phyloP scores from a whole-genome alignment of 2,113 vertebrate genomes.

The Cynopterus brachyotis region DNA sequence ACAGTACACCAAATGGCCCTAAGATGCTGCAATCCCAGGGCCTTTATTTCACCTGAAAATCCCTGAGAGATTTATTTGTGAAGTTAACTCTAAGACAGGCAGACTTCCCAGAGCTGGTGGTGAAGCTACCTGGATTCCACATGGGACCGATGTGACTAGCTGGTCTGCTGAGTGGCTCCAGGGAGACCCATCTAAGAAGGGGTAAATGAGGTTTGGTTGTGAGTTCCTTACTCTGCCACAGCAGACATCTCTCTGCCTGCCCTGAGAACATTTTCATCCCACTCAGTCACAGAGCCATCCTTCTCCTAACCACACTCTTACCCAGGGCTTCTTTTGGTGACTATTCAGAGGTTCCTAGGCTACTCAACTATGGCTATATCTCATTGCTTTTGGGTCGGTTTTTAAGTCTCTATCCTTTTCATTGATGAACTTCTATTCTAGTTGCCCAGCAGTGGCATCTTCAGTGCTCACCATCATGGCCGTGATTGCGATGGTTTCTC shows the following conservation, averaged over 20 bases:
- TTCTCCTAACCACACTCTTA: background rate
- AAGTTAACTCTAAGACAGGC: background rate
- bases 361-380: background rate
- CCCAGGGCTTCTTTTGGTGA: background rate
- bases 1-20: rapidly evolving
- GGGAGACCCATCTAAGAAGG: background rate
- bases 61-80: background rate
- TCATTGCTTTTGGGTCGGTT: background rate
- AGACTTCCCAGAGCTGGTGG: background rate
- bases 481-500: background rate
- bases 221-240: background rate
- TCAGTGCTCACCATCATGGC: background rate
- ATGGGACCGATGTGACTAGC: background rate
- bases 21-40: background rate
- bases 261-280: background rate
- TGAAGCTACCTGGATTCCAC: background rate
- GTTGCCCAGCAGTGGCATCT: background rate
- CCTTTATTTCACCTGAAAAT: background rate
- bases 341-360: background rate
- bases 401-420: background rate
- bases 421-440: background rate
- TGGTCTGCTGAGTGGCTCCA: too few relatives aligned
- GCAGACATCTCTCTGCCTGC: background rate
- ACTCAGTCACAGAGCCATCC: background rate
- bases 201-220: background rate